Percentiles rank a stretch among this genome's conserved stretches.
phyloP scores from a whole-genome alignment of 2,113 vertebrate genomes.

The human (Homo sapiens) region GRCh38 chr16:88157001-88157500 shows the following conservation, averaged over 20 bases:
- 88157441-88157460: neutral
- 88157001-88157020: neutral
- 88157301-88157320: neutral
- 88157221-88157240: neutral
- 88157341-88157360: neutral
- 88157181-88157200: neutral
- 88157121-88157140: neutral
- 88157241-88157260: neutral
- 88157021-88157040: fast-evolving
- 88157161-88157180: too few relatives aligned
- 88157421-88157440: neutral
- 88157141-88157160: neutral
- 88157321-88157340: neutral
- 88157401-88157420: neutral
- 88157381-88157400: neutral
- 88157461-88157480: neutral
- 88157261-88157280: neutral
- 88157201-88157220: neutral
- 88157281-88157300: neutral
- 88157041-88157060: neutral
- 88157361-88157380: neutral
- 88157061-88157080: fast-evolving
- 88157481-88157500: neutral
- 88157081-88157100: neutral
- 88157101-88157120: neutral